Evolutionary conservation across 2,888 invertebrate species (phyloP), one percentile per base, ranked within the genome.

Genomic region (Drosophila affinis): DNA sequence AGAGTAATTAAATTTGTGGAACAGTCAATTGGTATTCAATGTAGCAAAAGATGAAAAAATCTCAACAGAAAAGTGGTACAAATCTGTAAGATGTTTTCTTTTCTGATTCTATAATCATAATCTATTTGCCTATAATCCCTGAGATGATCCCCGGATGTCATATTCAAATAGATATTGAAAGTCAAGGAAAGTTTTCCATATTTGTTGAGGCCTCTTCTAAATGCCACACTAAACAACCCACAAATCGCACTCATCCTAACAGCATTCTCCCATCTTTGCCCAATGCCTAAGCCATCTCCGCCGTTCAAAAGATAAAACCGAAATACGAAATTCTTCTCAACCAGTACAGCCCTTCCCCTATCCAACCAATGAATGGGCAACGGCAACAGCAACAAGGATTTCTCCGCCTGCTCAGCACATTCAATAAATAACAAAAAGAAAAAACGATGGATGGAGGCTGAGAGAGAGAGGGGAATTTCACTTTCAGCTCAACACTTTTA

Each of bases 401-500:
- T 53, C 76, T 10, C 39, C 4, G n/a, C 4, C 62, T 69, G 77
- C 77, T 68, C 56, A 63, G 55, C 77, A 68, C 86, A 67, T 82
- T 77, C 64, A 86, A 82, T 72, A 67, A 71, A 84, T 72, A 70
- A 72, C 64, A 72, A 48, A 45, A 14, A 14, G 14, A 12, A 12
- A 7, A 0, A n/a, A 62, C 52, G 21, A 3, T 21, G 21, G 21
- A 0, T 21, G 21, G 21, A 3, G 21, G 21, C 3, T n/a, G 32
- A 0, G 46, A 71, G 39, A 24, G 14, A 0, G 34, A 24, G 69
- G 55, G 62, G 58, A 69, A 75, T 86, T 83, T 75, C 71, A 62
- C 72, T 73, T 82, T 79, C 61, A 61, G 71, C 67, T 51, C 59
- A 86, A 86, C 86, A 79, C 72, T 86, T 86, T 82, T 69, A 34